Evolutionary conservation across 1,140 invertebrate species (phyloP).

Genomic region (Pseudomyrmex pallidus): DNA sequence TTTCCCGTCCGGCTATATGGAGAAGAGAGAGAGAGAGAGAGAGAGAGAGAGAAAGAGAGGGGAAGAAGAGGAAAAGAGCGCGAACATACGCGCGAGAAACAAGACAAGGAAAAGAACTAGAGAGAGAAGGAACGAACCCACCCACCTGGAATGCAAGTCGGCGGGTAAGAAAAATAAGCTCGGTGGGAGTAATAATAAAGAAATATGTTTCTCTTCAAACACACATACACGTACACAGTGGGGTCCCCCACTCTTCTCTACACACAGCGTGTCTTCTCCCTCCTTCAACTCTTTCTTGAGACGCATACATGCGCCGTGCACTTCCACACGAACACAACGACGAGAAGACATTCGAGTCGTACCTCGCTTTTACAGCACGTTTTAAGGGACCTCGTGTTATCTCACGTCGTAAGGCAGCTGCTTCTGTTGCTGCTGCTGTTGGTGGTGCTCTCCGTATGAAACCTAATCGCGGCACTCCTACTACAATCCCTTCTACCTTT

Average conservation of each 20-base stretch:
- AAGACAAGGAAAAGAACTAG: not conserved
- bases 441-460: conserved; percentile 68
- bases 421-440: conserved; percentile 16
- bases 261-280: conserved; percentile 21
- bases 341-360: conserved; percentile 40
- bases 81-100: not conserved
- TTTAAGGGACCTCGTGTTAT: conserved; percentile 75
- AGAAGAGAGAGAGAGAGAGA: not conserved
- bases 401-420: conserved; percentile 78
- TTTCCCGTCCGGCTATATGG: conserved; percentile 41
- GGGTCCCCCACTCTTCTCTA: conserved; percentile 30
- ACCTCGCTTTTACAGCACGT: conserved; percentile 66
- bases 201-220: conserved; percentile 85
- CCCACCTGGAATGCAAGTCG: conserved; percentile 83
- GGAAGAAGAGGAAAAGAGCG: conserved; percentile 31
- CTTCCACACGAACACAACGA: conserved; percentile 15
- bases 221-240: conserved; percentile 65
- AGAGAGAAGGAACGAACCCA: conserved; percentile 47
- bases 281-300: conserved; percentile 55
- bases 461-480: conserved; percentile 76
- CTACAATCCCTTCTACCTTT: conserved; percentile 27
- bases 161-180: conserved; percentile 85
- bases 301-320: conserved; percentile 30
- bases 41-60: not conserved
- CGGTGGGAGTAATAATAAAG: conserved; percentile 85